Percentiles rank a stretch among this genome's conserved stretches.
These are phyloP conservation scores for Crossaster papposus DNA, from an alignment of 53 echinoderm and acorn worm genomes.

Conservation along the genomic window DNA sequence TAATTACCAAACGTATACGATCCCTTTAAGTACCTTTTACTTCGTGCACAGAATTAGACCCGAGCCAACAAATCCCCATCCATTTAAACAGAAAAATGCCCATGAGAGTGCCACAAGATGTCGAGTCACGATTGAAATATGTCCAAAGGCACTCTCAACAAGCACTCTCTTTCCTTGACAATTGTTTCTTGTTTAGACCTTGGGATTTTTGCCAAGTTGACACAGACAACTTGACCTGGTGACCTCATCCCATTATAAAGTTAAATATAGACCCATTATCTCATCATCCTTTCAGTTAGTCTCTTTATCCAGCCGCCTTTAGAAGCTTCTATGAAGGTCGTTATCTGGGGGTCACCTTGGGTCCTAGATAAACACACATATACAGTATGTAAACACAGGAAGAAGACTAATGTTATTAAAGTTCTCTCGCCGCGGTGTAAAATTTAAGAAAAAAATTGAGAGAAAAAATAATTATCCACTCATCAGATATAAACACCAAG, in stretches of 20 bases:
- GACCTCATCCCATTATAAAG: background rate
- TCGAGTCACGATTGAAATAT: no score
- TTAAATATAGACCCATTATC: background rate
- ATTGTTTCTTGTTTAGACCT: background rate
- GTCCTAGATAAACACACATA: background rate
- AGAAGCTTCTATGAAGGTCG: background rate
- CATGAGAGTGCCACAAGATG: no score
- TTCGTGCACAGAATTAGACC: no score
- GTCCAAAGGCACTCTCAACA: no score
- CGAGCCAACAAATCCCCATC: no score
- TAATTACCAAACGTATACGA: no score
- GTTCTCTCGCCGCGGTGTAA: background rate
- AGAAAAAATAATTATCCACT: background rate
- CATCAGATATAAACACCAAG: constrained; percentile 9
- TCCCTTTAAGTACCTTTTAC: no score
- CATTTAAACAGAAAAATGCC: no score
- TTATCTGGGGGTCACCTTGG: background rate
- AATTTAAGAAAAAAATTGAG: constrained; percentile 3
- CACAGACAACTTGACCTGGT: background rate
- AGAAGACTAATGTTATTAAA: background rate
- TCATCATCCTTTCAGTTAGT: background rate
- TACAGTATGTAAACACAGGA: background rate
- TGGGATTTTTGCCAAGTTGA: background rate
- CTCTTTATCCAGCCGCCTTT: background rate
- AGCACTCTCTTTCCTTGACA: no score